A percentile compares a stretch with the other conserved stretches of the same genome.
Evolutionary conservation across 2,113 vertebrate species (phyloP).

Genomic region (Clarias gariepinus): DNA sequence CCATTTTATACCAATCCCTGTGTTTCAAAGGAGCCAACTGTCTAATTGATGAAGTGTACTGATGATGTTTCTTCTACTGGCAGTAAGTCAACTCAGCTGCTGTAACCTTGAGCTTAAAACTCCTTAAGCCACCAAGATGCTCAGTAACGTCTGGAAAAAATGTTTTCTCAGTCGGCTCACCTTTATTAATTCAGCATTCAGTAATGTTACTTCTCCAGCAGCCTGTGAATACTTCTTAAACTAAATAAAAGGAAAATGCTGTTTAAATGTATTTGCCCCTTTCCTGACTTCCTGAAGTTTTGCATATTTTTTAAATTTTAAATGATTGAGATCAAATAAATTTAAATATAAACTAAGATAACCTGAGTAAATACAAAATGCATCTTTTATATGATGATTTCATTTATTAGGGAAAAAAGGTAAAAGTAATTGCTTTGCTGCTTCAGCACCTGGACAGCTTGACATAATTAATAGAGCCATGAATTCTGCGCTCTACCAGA

Average conservation of each 20-base stretch:
- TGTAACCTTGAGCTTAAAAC: background rate
- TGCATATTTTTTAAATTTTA: no score
- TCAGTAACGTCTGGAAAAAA: background rate
- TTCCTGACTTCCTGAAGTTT: no score
- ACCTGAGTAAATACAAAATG: no score
- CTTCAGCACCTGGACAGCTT: no score
- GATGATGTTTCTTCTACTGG: background rate
- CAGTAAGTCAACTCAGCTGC: background rate
- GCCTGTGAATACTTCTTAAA: background rate
- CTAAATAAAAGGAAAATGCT: background rate
- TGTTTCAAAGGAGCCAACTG: background rate
- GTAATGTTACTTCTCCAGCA: background rate
- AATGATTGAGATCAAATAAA: no score
- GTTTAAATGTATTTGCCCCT: no score
- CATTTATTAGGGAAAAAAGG: no score
- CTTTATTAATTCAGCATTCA: background rate
- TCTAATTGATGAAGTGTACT: background rate
- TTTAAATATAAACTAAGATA: no score
- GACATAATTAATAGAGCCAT: no score
- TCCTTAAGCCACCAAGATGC: background rate
- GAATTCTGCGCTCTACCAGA: no score
- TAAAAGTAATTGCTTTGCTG: no score
- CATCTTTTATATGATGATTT: no score
- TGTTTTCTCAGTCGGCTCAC: background rate
- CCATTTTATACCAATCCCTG: background rate